These are phyloP conservation scores for Sardina pilchardus DNA, from an alignment of 2,113 vertebrate species.

Conservation along the genomic window DNA sequence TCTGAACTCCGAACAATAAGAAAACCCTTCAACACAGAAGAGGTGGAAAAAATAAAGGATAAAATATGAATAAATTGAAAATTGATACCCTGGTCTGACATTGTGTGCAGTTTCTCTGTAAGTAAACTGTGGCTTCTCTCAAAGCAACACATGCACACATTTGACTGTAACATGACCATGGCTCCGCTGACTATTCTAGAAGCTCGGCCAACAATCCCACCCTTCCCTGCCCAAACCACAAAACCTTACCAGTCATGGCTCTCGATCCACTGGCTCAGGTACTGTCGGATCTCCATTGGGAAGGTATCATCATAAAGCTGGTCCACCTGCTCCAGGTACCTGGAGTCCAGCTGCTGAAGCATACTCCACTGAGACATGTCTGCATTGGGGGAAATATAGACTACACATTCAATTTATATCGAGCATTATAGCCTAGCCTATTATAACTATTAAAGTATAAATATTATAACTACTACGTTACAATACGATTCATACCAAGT, in stretches of 20 bases:
- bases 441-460: too few species aligned
- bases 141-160: not conserved
- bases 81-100: not conserved
- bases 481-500: too few species aligned
- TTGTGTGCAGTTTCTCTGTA: not conserved
- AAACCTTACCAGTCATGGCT: constrained; percentile 82
- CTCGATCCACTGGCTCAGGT: constrained; percentile 83
- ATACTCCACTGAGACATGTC: constrained; percentile 90
- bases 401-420: not conserved
- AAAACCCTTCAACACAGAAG: not conserved
- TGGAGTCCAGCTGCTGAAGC: constrained; percentile 81
- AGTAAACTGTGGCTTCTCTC: not conserved
- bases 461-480: too few species aligned
- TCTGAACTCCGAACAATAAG: not conserved
- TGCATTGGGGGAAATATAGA: not conserved
- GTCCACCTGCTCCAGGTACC: constrained; percentile 79
- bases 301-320: constrained; percentile 85
- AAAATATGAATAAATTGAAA: not conserved
- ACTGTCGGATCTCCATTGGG: constrained; percentile 87
- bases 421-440: too few species aligned
- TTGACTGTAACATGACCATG: not conserved
- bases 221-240: not conserved
- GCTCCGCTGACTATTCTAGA: not conserved
- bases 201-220: not conserved
- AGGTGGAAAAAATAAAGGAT: not conserved